A percentile compares a stretch with the other conserved stretches of the same genome.
Conservation (phyloP, 2,797 vertebrate genomes). For the Setipinna tenuifilis region DNA sequence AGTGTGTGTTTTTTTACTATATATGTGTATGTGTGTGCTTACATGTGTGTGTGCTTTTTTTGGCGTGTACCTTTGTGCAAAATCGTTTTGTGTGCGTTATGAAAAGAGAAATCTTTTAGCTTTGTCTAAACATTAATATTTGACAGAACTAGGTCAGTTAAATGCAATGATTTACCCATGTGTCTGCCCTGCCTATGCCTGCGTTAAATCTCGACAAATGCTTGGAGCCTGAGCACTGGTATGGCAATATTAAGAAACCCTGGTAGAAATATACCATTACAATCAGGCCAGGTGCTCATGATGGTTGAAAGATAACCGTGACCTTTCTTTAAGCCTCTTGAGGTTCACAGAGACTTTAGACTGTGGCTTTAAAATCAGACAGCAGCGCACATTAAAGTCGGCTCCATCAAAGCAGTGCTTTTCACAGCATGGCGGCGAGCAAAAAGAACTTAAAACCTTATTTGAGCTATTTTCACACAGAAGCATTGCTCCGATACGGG, state of each 20-base stretch:
- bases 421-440: neutral
- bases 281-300: neutral
- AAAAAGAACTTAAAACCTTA: neutral
- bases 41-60: neutral
- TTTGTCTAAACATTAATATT: constrained; percentile 22
- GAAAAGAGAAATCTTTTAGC: neutral
- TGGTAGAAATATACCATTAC: neutral
- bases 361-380: neutral
- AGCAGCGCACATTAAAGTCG: neutral
- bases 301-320: constrained; percentile 15
- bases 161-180: constrained; percentile 13
- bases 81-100: neutral
- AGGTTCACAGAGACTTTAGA: neutral
- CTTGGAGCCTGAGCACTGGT: neutral
- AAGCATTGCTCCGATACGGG: neutral
- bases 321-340: constrained; percentile 15
- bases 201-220: neutral
- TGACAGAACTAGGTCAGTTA: constrained; percentile 22
- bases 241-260: neutral
- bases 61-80: neutral
- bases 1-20: too few relatives aligned
- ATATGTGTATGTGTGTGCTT: neutral
- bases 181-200: neutral
- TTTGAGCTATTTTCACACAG: neutral
- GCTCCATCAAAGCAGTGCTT: neutral